A percentile compares a stretch with the other conserved stretches of the same genome.
These are phyloP conservation scores for Macquaria australasica DNA, from an alignment of 2,113 vertebrate species.

Conservation along the genomic window DNA sequence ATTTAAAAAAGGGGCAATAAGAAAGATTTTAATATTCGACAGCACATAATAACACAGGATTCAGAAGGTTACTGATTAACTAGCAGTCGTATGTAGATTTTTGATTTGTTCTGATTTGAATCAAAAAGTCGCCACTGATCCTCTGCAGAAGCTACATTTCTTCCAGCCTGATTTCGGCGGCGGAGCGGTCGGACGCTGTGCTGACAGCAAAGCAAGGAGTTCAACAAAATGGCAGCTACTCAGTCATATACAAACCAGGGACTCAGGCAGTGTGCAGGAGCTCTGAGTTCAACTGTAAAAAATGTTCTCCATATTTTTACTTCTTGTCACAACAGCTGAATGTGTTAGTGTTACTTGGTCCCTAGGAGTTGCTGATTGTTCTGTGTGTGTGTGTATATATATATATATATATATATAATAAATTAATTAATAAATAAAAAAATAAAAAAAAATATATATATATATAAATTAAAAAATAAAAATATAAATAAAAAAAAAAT, in stretches of 20 bases:
- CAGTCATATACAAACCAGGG: background rate
- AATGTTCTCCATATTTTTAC: background rate
- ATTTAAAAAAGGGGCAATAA: background rate
- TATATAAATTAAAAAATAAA: too few relatives aligned
- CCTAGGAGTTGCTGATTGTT: too few relatives aligned
- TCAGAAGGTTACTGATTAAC: background rate
- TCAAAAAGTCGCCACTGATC: background rate
- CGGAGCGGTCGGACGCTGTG: background rate
- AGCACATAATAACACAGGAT: background rate
- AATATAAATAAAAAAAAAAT: too few relatives aligned
- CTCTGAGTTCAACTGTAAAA: background rate
- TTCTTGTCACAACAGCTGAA: background rate
- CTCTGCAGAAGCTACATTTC: background rate
- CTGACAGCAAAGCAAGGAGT: background rate
- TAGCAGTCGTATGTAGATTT: background rate
- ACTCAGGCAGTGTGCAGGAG: background rate
- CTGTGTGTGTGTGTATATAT: too few relatives aligned
- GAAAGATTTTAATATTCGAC: fast-evolving
- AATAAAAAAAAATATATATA: too few relatives aligned
- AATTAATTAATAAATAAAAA: too few relatives aligned
- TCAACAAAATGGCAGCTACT: slow-evolving; percentile 35
- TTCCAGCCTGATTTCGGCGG: background rate
- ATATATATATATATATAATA: too few relatives aligned
- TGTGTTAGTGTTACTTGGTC: too few relatives aligned
- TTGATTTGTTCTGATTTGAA: too few relatives aligned